These are phyloP conservation scores for Pachypanchax playfairii DNA, from an alignment of 2,113 vertebrate genomes.

Conservation along the genomic window DNA sequence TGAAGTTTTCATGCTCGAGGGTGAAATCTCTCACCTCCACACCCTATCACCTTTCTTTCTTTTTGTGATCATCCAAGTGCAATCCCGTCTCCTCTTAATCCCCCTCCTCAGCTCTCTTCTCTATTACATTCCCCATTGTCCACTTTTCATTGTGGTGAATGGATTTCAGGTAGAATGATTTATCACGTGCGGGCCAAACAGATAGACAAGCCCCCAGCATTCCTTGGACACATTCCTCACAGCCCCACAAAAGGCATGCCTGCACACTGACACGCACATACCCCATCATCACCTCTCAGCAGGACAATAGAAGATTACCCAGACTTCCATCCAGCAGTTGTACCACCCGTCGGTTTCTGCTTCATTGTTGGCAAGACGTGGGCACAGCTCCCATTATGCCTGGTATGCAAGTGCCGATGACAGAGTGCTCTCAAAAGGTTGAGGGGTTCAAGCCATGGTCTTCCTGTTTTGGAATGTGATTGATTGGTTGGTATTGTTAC, in stretches of 20 bases:
- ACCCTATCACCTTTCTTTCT: not conserved
- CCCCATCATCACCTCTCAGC: constrained; percentile 47
- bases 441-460: constrained; percentile 23
- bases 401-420: constrained; percentile 43
- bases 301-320: constrained; percentile 62
- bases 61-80: constrained; percentile 1
- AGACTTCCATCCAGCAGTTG: constrained; percentile 32
- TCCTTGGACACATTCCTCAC: constrained; percentile 23
- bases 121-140: constrained; percentile 37
- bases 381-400: constrained; percentile 44
- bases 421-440: constrained; percentile 27
- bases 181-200: constrained; percentile 33
- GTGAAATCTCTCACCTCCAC: not conserved
- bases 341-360: constrained; percentile 20
- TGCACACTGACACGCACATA: constrained; percentile 12
- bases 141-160: constrained; percentile 24
- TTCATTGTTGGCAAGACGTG: constrained; percentile 42
- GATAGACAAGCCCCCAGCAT: constrained; percentile 32
- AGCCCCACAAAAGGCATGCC: not conserved
- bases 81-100: constrained; percentile 7
- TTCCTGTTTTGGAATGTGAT: constrained; percentile 67
- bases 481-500: constrained; percentile 56
- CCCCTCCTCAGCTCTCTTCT: constrained; percentile 18
- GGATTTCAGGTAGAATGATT: constrained; percentile 52
- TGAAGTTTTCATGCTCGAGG: constrained; percentile 8